Conservation (phyloP, 1,140 invertebrate species). For the Andricus grossulariae region DNA sequence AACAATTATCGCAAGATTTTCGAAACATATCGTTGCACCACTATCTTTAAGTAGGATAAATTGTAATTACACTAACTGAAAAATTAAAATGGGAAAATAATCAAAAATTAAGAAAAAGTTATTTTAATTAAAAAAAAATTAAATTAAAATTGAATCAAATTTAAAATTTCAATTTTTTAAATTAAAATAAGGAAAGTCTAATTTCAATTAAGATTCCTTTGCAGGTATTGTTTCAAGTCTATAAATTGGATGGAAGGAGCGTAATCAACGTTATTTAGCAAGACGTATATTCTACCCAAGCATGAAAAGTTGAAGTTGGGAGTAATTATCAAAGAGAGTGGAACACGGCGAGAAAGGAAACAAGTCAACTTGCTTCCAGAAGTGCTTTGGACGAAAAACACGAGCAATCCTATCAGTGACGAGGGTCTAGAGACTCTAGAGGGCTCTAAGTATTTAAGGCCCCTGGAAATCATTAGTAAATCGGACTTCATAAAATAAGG, state of each 20-base stretch:
- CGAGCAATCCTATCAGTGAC: constrained; percentile 1
- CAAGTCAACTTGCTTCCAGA: constrained; percentile 5
- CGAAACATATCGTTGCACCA: too few relatives aligned
- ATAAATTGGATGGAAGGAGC: constrained; percentile 1
- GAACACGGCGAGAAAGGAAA: not conserved
- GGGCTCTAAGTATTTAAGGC: too few relatives aligned
- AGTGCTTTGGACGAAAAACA: not conserved
- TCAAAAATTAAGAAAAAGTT: too few relatives aligned
- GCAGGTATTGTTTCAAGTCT: not conserved
- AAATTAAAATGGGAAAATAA: too few relatives aligned
- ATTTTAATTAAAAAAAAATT: too few relatives aligned
- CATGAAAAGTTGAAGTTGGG: constrained; percentile 6
- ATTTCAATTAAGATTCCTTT: constrained; percentile 3
- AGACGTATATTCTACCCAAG: not conserved
- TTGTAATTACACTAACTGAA: too few relatives aligned
- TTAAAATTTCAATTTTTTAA: not conserved
- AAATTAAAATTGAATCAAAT: too few relatives aligned
- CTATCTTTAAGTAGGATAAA: too few relatives aligned
- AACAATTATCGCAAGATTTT: too few relatives aligned
- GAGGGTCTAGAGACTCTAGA: not conserved
- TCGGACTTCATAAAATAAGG: too few relatives aligned
- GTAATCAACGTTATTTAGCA: constrained; percentile 17
- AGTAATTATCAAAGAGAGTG: constrained; percentile 17
- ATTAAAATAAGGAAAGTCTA: not conserved
- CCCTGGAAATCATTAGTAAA: too few relatives aligned